Base-by-base conservation (phyloP, 2,113 vertebrate genomes). In the Tympanuchus pallidicinctus region DNA sequence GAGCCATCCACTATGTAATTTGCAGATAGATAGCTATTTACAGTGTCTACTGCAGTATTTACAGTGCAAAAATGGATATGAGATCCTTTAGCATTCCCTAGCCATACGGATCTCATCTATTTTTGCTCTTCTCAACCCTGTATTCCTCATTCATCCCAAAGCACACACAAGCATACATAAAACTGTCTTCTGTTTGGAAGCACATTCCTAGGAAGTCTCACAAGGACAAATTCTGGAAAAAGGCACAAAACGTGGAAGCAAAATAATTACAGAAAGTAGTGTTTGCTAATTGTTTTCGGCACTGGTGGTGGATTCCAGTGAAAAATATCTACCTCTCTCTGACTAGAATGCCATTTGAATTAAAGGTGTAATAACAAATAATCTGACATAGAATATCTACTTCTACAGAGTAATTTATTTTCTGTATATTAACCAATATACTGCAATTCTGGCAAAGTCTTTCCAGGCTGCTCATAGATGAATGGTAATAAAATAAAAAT, bases 1-100 rank as follows among this genome's bases (percentile, higher is more conserved):
- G 40, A 76, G 59, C 11, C 25, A 47, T 80, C 63, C 48, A 9
- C 24, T 48, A 57, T 61, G 52, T 17, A 60, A 57, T 69, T 42
- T 91, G 48, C 43, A 82, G 63, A 57, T 13, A 79, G 9, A 72
- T 8, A 71, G 21, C 67, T 82, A 72, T 95, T 93, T 69, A 22
- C 22, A 34, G 36, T 43, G 63, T 34, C 59, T 52, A 59, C 14
- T 27, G 40, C 17, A 48, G 36, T 82, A 72, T 95, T 93, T 69
- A 25, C 22, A 34, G 36, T 43, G 59, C 19, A 61, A 85, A 79
- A 93, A 90, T 52, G 67, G 32, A 57, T 82, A 75, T 56, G 38
- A 85, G 22, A 48, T 22, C 21, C 42, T 75, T 67, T 50, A 60
- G 74, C 30, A 82, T 82, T 88, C 86, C 25, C 54, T 18, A 73